These are phyloP conservation scores for Craniophora ligustri DNA, from an alignment of 2,888 invertebrate genomes.

Conservation along the genomic window DNA sequence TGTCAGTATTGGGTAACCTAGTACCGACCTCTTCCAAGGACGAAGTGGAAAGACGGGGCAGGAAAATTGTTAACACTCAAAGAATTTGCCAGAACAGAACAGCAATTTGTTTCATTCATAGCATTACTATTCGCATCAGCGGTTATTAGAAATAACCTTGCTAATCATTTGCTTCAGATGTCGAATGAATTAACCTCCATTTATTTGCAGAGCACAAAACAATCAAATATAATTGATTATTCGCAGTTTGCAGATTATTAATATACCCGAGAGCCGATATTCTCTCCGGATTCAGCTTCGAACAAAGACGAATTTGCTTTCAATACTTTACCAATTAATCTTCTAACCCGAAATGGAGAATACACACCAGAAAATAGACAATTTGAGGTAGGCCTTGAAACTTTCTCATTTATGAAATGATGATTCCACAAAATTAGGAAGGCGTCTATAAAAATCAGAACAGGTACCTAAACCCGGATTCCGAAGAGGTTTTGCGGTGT, in stretches of 20 bases:
- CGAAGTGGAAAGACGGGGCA: too few relatives aligned
- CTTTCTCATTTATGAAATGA: conserved; percentile 6
- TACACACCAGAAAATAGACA: conserved; percentile 11
- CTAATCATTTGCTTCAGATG: conserved; percentile 43
- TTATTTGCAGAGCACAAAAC: conserved; percentile 45
- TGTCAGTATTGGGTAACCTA: too few relatives aligned
- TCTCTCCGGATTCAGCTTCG: conserved; percentile 15
- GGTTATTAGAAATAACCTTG: conserved; percentile 15
- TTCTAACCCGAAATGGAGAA: conserved; percentile 6
- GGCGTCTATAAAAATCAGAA: conserved; percentile 44
- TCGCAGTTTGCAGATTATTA: conserved; percentile 41
- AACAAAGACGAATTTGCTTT: conserved; percentile 26
- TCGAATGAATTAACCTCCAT: conserved; percentile 49
- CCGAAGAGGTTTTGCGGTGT: conserved; percentile 43
- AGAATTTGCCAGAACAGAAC: not conserved
- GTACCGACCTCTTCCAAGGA: conserved; percentile 17
- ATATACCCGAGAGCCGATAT: conserved; percentile 28
- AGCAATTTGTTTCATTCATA: conserved; percentile 6
- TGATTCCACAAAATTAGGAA: conserved; percentile 34
- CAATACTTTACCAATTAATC: conserved; percentile 38
- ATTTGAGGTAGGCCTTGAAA: conserved; percentile 9
- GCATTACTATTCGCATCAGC: conserved; percentile 1
- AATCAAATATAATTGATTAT: conserved; percentile 50
- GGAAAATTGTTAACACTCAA: not conserved
- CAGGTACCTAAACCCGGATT: conserved; percentile 35